Evolutionary conservation across 2,113 vertebrate species (phyloP).

Genomic region (Hippocampus zosterae): DNA sequence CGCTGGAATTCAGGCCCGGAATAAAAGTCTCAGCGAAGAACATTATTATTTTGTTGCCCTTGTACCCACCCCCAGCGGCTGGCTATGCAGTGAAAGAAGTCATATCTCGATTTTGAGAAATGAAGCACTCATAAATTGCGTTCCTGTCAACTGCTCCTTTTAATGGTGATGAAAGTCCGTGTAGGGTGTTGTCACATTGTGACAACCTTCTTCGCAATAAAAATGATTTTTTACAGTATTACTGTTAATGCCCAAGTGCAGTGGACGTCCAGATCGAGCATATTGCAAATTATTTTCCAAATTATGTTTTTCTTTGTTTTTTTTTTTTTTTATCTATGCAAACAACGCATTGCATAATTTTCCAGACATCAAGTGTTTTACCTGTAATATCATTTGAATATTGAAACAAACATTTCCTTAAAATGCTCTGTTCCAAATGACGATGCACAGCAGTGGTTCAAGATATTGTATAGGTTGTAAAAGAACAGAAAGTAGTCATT

Average conservation of each 20-base stretch:
- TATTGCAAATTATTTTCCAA: neutral
- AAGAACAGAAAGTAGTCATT: no score
- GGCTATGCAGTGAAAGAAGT: conserved; percentile 16
- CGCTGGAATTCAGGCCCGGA: conserved; percentile 28
- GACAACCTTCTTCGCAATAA: conserved; percentile 3
- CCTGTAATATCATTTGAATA: no score
- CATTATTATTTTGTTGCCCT: conserved; percentile 10
- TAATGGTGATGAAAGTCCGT: conserved; percentile 25
- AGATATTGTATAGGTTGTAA: no score
- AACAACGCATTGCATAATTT: no score
- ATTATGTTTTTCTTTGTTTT: no score
- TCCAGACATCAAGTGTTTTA: no score
- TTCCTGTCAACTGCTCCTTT: conserved; percentile 16
- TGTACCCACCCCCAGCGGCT: conserved; percentile 7
- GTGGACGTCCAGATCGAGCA: neutral
- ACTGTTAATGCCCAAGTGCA: conserved; percentile 14
- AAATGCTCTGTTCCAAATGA: no score
- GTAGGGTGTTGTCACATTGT: neutral
- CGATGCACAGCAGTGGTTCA: no score
- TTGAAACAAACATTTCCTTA: no score
- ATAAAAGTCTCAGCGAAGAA: conserved; percentile 15
- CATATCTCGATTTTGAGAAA: neutral
- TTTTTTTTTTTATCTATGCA: no score
- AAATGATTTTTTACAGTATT: conserved; percentile 23
- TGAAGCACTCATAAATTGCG: conserved; percentile 34